These are phyloP conservation scores for Acridotheres tristis DNA, from an alignment of 2,797 vertebrate genomes.

Conservation along the genomic window DNA sequence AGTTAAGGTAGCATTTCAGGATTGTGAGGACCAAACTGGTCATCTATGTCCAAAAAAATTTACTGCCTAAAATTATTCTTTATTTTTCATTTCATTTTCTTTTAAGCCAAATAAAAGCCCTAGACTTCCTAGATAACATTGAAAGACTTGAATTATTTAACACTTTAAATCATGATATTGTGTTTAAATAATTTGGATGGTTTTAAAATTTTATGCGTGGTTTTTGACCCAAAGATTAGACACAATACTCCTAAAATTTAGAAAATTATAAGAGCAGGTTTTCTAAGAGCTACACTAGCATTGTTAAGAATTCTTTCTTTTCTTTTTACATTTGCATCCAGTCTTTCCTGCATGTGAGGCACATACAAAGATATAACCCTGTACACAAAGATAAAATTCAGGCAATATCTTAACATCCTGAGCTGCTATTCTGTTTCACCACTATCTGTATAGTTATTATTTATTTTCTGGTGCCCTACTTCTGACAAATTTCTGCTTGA, in stretches of 20 bases:
- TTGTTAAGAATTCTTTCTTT: not conserved
- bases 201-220: not conserved
- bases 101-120: not conserved
- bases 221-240: not conserved
- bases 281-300: not conserved
- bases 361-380: not conserved
- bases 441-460: not conserved
- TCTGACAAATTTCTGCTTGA: conserved; percentile 31
- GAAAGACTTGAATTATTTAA: not conserved
- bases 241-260: fast-evolving
- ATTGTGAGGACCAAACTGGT: not conserved
- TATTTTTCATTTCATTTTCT: not conserved
- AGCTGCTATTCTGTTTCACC: not conserved
- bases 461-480: conserved; percentile 1
- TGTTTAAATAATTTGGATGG: not conserved
- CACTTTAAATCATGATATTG: not conserved
- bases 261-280: not conserved
- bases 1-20: not conserved
- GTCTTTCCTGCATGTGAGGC: not conserved
- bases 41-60: not conserved
- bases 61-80: not conserved
- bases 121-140: not conserved
- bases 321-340: not conserved
- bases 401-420: not conserved
- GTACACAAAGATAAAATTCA: not conserved